phyloP scores from a whole-genome alignment of 1,140 invertebrate species.

The Leptopilina boulardi region DNA sequence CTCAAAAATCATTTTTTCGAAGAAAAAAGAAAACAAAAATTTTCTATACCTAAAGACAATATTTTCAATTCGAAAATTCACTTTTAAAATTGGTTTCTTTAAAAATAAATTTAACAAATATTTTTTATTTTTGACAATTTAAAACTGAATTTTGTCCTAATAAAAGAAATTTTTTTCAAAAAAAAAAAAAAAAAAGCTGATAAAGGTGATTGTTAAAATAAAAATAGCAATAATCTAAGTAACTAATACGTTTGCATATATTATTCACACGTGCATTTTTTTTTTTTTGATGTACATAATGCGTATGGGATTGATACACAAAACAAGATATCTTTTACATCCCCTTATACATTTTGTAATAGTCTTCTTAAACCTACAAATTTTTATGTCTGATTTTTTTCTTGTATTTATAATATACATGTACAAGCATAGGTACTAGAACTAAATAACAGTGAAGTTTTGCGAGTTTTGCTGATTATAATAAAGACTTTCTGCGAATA shows the following conservation, averaged over 20 bases:
- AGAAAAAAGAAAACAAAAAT: too few relatives aligned
- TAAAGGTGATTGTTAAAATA: slow-evolving; percentile 49
- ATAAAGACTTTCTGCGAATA: slow-evolving; percentile 26
- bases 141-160: too few relatives aligned
- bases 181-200: slow-evolving; percentile 49
- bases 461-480: slow-evolving; percentile 9
- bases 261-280: slow-evolving; percentile 19
- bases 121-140: too few relatives aligned
- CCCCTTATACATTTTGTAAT: slow-evolving; percentile 34
- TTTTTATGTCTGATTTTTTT: slow-evolving; percentile 26
- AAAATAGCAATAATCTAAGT: slow-evolving; percentile 33
- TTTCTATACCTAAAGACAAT: too few relatives aligned
- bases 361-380: slow-evolving; percentile 25
- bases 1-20: not conserved
- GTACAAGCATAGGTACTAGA: slow-evolving; percentile 54
- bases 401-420: slow-evolving; percentile 42
- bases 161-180: slow-evolving; percentile 40
- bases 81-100: not conserved
- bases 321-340: slow-evolving; percentile 41
- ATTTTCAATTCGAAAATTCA: not conserved
- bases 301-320: slow-evolving; percentile 9
- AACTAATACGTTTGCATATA: slow-evolving; percentile 33
- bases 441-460: slow-evolving; percentile 60
- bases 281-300: slow-evolving; percentile 22
- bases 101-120: too few relatives aligned